Evolutionary conservation across 2,888 invertebrate genomes (phyloP).

Genomic region (Physocephala rufipes): DNA sequence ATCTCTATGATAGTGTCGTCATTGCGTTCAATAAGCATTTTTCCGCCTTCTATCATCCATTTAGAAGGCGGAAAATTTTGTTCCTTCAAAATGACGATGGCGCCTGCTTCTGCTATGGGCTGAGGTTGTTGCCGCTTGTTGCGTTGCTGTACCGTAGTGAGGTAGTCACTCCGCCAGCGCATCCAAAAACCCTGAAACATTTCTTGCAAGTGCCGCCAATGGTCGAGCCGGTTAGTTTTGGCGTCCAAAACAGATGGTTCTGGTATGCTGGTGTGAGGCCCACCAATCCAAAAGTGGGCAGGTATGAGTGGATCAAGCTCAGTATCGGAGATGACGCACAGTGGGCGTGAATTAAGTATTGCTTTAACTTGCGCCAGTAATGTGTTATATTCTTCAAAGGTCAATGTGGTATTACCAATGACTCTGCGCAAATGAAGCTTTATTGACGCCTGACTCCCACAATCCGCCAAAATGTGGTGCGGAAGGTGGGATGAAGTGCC

Average conservation of each 20-base stretch:
- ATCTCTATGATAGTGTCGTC: too few species aligned
- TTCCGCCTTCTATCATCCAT: slow-evolving; percentile 30
- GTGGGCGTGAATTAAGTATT: slow-evolving; percentile 35
- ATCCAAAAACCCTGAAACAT: too few species aligned
- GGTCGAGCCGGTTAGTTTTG: too few species aligned
- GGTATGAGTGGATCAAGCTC: slow-evolving; percentile 38
- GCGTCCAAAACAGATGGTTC: slow-evolving; percentile 27
- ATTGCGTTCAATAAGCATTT: slow-evolving; percentile 27
- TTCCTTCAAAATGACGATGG: slow-evolving; percentile 38
- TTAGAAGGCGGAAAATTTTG: slow-evolving; percentile 27
- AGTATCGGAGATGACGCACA: slow-evolving; percentile 34
- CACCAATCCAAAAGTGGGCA: slow-evolving; percentile 39
- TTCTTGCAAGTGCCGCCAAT: too few species aligned
- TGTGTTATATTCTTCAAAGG: slow-evolving; percentile 29
- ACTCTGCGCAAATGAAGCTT: slow-evolving; percentile 38
- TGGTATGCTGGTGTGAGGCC: slow-evolving; percentile 22
- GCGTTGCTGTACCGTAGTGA: slow-evolving; percentile 32
- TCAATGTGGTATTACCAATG: slow-evolving; percentile 26
- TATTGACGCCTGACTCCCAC: slow-evolving; percentile 38
- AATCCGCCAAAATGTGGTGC: slow-evolving; percentile 42
- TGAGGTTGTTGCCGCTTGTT: slow-evolving; percentile 37
- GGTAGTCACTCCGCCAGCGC: slow-evolving; percentile 40
- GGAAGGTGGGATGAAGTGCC: slow-evolving; percentile 39
- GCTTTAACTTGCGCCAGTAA: slow-evolving; percentile 36
- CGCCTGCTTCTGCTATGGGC: slow-evolving; percentile 34